Evolutionary conservation across 2,113 vertebrate genomes (phyloP).

Genomic region (Turdus rufiventris): DNA sequence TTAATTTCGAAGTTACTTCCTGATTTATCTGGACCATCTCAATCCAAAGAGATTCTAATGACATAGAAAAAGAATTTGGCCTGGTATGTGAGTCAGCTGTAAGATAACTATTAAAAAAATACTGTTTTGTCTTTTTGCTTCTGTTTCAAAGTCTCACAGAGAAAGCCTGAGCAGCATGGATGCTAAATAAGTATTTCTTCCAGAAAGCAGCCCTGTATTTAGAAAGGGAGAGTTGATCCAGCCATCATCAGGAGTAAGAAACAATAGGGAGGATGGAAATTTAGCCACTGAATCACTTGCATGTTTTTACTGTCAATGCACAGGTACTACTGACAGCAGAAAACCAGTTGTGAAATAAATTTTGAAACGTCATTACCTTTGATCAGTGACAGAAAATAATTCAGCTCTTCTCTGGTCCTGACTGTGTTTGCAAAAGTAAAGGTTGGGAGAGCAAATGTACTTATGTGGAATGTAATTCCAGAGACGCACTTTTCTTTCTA

Average conservation of each 20-base stretch:
- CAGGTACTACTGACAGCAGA: background rate
- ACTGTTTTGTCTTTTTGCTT: background rate
- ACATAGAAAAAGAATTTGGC: background rate
- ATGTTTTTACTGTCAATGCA: background rate
- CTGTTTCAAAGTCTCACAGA: background rate
- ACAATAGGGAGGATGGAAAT: background rate
- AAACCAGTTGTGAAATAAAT: background rate
- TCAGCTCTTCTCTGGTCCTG: background rate
- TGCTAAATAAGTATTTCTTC: background rate
- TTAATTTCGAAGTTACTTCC: background rate
- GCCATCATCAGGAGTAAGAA: background rate
- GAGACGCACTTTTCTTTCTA: background rate
- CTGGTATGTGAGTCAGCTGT: background rate
- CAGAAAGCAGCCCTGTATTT: background rate
- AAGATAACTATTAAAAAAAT: background rate
- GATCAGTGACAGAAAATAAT: background rate
- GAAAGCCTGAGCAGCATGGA: background rate
- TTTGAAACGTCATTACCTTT: background rate
- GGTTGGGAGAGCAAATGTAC: background rate
- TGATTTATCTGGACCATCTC: background rate
- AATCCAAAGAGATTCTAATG: background rate
- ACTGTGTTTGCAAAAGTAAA: background rate
- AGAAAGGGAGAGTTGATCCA: background rate
- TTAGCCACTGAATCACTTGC: background rate
- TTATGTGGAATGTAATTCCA: background rate